Evolutionary conservation across 2,797 vertebrate genomes (phyloP), one percentile per base, ranked within the genome.

Genomic region (Rhynchotus rufescens): DNA sequence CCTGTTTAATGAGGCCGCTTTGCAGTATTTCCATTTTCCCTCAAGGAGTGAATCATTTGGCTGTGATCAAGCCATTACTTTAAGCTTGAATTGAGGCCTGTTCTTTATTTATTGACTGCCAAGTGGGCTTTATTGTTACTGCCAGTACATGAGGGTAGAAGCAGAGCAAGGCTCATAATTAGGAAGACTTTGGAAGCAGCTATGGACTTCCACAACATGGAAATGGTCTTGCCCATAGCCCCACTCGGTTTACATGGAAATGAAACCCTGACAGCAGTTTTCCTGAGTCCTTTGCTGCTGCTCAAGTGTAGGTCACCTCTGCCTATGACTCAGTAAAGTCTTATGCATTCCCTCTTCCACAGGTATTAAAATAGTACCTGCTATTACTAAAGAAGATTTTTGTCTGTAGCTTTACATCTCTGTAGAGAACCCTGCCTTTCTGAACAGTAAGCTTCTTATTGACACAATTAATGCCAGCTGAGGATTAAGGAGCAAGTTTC

Each of bases 401-500:
- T 76, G 38, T 44, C 3, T 1, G 26, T 66, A 59, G 3, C 22
- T 87, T 78, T 59, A n/a, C n/a, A 59, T 25, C 45, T 6, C 21
- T 44, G 52, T 15, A 71, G 54, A 87, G 13, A 57, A 30, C 15
- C 20, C 28, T 54, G 45, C 42, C 23, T 59, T 81, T 44, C 32
- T 67, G 78, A 91, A 68, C 72, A 23, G 7, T 34, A 52, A 80
- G 36, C 30, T 78, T 69, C 52, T 54, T 62, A 20, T 28, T 42
- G 42, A 25, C 26, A n/a, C 28, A 59, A 1, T 38, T 86, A 52
- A 72, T 25, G 11, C 52, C 65, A 72, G 45, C 6, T 80, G 72
- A 94, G 34, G 19, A 75, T 76, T 83, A 51, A 42, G 67, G 73
- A 69, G 52, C 60, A 80, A 73, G 10, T 42, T 44, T 65, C 54